Evolutionary conservation across 2,888 invertebrate genomes (phyloP), one percentile per base, ranked within the genome.

Genomic region (Cerceris rybyensis): DNA sequence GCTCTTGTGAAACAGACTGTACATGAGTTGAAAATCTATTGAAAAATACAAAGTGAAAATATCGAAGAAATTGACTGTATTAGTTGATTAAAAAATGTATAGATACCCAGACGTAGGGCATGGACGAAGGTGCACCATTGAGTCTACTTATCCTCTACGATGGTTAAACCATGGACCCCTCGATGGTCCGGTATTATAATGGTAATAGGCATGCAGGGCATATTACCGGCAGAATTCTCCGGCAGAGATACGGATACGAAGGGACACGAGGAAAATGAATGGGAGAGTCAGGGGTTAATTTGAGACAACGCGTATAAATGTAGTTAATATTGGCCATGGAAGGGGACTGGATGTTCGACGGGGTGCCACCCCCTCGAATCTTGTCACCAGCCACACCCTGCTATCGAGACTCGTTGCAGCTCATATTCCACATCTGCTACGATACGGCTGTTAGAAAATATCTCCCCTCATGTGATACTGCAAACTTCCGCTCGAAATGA

Each of bases 231-330:
- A 69, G 70, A 63, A 57, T 81, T 68, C 66, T 64, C 43, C 55
- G 60, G 52, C 68, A 65, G 65, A 72, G 77, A 72, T 71, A 74
- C 70, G 67, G 68, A 77, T 67, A 60, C 63, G 49, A 52, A 77
- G 69, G 77, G 77, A 83, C 82, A 77, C 85, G 75, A 66, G 66
- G 75, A 68, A 83, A 85, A 88, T 87, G 86, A 88, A 88, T 85
- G 78, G 82, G 73, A 81, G 83, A 88, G 87, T 88, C 88, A 85
- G 90, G 90, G 91, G 91, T 92, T 91, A 92, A 92, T 92, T 91
- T 89, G 90, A 90, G 89, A 91, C 92, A 91, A 90, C 89, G 90
- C 88, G 91, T 90, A 92, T 92, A 91, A 92, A 91, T 92, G 92
- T 91, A 92, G 91, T 92, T 92, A 91, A 92, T 92, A 92, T 90